phyloP scores from a whole-genome alignment of 2,113 vertebrate species.

The Neoarius graeffei region DNA sequence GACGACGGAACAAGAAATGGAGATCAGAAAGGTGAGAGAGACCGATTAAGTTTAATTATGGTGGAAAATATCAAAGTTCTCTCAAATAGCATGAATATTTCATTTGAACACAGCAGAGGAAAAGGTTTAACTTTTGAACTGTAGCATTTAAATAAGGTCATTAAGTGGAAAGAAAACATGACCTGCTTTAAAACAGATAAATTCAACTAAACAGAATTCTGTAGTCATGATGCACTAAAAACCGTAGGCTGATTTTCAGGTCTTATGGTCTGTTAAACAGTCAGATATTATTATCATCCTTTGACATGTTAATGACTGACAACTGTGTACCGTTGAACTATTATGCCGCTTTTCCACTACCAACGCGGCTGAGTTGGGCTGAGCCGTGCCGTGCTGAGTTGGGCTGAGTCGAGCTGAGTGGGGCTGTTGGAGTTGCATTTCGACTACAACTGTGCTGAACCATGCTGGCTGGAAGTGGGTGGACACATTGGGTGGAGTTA shows the following conservation, averaged over 20 bases:
- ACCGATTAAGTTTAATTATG: constrained; percentile 33
- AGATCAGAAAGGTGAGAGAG: not conserved
- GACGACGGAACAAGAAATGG: constrained; percentile 14
- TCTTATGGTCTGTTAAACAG: not conserved
- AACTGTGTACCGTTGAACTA: not conserved
- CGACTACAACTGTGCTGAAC: too few species aligned
- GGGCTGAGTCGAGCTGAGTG: too few species aligned
- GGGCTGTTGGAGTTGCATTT: too few species aligned
- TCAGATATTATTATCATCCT: not conserved
- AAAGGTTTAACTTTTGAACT: constrained; percentile 19
- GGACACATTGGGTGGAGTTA: too few species aligned
- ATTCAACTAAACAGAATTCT: constrained; percentile 8
- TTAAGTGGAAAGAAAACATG: constrained; percentile 15
- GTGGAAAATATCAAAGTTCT: constrained; percentile 43
- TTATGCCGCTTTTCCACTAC: too few species aligned
- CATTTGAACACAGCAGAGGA: constrained; percentile 17
- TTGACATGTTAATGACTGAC: not conserved
- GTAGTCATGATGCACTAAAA: not conserved
- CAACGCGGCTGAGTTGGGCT: too few species aligned
- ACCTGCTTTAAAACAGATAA: constrained; percentile 23
- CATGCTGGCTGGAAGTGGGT: too few species aligned
- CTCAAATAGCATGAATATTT: constrained; percentile 44
- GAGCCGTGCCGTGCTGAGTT: too few species aligned
- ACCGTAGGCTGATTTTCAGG: not conserved
- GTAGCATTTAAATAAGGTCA: constrained; percentile 21